Percentiles rank a stretch among this genome's conserved stretches.
phyloP scores from a whole-genome alignment of 2,113 vertebrate species.

The Picathartes gymnocephalus region DNA sequence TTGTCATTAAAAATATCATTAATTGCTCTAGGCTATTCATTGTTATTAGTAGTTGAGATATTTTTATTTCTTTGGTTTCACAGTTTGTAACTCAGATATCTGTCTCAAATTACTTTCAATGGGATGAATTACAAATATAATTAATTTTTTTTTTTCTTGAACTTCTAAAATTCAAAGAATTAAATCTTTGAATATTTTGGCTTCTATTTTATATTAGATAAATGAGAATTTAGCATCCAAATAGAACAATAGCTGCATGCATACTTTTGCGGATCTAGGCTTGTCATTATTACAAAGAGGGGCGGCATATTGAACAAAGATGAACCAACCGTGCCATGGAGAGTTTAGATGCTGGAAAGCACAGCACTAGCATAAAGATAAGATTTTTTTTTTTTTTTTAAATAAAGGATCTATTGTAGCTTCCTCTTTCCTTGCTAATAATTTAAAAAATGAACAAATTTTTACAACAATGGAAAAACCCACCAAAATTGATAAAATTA shows the following conservation, averaged over 20 bases:
- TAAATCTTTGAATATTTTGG: neutral
- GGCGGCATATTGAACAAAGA: neutral
- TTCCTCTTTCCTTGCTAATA: neutral
- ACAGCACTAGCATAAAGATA: neutral
- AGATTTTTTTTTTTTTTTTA: neutral
- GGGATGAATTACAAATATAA: neutral
- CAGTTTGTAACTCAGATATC: neutral
- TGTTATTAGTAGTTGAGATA: neutral
- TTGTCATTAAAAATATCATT: neutral
- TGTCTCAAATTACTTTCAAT: neutral
- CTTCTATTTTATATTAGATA: neutral
- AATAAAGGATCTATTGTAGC: neutral
- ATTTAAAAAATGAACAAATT: neutral
- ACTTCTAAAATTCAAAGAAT: neutral
- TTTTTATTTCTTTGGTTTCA: constrained; percentile 3
- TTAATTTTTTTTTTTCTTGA: neutral
- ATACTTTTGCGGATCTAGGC: neutral
- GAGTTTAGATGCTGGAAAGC: neutral
- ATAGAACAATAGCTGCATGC: neutral
- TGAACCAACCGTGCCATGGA: neutral
- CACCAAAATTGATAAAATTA: neutral
- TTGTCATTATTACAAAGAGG: neutral
- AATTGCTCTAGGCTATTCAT: neutral
- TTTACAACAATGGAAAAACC: neutral
- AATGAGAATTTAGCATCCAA: neutral